These are phyloP conservation scores for Litocranius walleri DNA, from an alignment of 2,113 vertebrate species.

Conservation along the genomic window DNA sequence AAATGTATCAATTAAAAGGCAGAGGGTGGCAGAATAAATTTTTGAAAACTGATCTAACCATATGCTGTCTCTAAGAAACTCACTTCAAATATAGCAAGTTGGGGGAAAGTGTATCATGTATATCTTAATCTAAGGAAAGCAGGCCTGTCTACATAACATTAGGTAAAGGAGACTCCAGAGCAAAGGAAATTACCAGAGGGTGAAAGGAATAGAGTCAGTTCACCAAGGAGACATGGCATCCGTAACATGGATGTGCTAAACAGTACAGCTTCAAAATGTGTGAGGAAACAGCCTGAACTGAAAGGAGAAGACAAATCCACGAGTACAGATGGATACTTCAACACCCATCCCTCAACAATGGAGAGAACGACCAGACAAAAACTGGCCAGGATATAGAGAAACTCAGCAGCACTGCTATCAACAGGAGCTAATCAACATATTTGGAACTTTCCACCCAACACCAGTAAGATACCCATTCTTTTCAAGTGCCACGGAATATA, in stretches of 20 bases:
- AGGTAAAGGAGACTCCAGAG: neutral
- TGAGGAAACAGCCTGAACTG: neutral
- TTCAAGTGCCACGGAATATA: neutral
- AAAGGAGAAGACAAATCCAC: neutral
- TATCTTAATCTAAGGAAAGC: neutral
- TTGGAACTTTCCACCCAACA: neutral
- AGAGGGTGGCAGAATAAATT: neutral
- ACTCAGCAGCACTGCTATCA: neutral
- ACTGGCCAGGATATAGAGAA: neutral
- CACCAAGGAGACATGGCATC: too few species aligned
- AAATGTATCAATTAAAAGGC: neutral
- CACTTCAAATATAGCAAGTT: neutral
- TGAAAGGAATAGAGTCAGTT: neutral
- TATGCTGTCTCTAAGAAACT: neutral
- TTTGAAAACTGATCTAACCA: neutral
- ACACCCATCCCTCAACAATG: neutral
- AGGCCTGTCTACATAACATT: neutral
- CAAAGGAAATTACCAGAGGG: neutral
- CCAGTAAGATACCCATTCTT: neutral
- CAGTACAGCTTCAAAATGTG: neutral
- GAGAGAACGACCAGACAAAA: too few species aligned
- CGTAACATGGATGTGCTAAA: too few species aligned
- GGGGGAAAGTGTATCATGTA: neutral
- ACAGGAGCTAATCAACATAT: neutral
- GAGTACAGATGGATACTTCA: neutral